phyloP scores from a whole-genome alignment of 2,888 invertebrate species.

The Pegoplata infirma region DNA sequence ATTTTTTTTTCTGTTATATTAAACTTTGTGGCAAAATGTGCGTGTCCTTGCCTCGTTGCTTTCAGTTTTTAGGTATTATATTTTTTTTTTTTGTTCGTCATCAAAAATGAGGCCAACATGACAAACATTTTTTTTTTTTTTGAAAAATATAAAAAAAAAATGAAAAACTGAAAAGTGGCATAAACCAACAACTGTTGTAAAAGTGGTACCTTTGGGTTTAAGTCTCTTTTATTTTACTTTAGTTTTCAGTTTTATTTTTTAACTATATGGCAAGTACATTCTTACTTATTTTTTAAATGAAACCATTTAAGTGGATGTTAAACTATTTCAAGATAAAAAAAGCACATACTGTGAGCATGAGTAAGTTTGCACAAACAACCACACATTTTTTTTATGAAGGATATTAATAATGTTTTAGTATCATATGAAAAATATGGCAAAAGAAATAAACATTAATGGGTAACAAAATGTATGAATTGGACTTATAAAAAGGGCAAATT shows the following conservation, averaged over 20 bases:
- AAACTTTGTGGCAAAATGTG: constrained; percentile 43
- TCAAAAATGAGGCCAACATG: constrained; percentile 54
- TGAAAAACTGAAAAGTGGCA: constrained; percentile 5
- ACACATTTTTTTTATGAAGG: no score
- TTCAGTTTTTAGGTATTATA: constrained; percentile 16
- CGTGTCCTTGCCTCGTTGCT: constrained; percentile 58
- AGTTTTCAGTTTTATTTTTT: constrained; percentile 6
- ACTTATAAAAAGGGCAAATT: no score
- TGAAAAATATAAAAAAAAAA: constrained; percentile 13
- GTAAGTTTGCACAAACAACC: no score
- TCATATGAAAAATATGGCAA: no score
- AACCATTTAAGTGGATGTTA: constrained; percentile 40
- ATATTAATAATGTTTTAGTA: no score
- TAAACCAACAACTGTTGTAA: constrained; percentile 28
- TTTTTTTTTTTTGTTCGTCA: constrained; percentile 20
- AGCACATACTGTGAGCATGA: no score
- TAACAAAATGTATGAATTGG: no score
- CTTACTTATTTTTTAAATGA: constrained; percentile 45
- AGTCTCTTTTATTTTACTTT: constrained; percentile 3
- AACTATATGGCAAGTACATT: constrained; percentile 39
- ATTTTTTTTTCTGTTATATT: constrained; percentile 12
- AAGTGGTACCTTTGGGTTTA: constrained; percentile 56
- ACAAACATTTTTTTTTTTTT: constrained; percentile 29
- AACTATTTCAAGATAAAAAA: neutral
- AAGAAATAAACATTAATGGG: no score